Base-by-base conservation (phyloP, 1,140 invertebrate genomes). In the Antheraea pernyi region DNA sequence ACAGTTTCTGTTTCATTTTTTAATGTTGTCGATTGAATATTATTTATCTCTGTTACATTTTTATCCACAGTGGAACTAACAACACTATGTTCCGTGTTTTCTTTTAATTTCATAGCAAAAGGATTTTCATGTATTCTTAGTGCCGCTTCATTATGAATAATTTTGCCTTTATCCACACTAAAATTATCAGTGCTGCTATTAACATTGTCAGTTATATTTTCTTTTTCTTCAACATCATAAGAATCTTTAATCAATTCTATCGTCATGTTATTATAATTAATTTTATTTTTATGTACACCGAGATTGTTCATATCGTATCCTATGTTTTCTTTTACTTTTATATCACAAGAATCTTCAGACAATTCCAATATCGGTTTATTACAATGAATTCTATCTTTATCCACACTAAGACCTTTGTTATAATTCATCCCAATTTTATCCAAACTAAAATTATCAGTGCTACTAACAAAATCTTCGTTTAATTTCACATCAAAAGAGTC, bases 1-100 rank as follows among this genome's bases (percentile, higher is more conserved):
- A 84, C 69, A 0, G 72, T 80, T 19, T 77, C 68, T 53, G 46
- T 53, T 16, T 53, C 16, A 53, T 16, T 53, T 53, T 16, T 53
- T 1, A 13, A n/a, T 6, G 5, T n/a, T 2, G 16, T 53, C 5
- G 16, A 13, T 53, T 53, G 0, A 16, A 16, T 53, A 53, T 53
- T n/a, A 53, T 16, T 53, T 6, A 53, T n/a, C 0, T 13, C 1
- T 16, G 16, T 53, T 53, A 13, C 13, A 53, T 53, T n/a, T n/a
- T 16, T 16, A 16, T 53, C 16, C 16, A 53, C 16, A n/a, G 11
- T 16, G 16, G 16, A 13, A 6, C 16, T 30, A 30, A 2, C 16
- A 53, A 13, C 46, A n/a, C 10, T n/a, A 53, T 16, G 9, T 16
- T 53, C 46, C 16, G 13, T 1, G 5, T 13, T 16, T 16, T 53